Evolutionary conservation across 2,888 invertebrate genomes (phyloP).

Genomic region (Netelia virgata): DNA sequence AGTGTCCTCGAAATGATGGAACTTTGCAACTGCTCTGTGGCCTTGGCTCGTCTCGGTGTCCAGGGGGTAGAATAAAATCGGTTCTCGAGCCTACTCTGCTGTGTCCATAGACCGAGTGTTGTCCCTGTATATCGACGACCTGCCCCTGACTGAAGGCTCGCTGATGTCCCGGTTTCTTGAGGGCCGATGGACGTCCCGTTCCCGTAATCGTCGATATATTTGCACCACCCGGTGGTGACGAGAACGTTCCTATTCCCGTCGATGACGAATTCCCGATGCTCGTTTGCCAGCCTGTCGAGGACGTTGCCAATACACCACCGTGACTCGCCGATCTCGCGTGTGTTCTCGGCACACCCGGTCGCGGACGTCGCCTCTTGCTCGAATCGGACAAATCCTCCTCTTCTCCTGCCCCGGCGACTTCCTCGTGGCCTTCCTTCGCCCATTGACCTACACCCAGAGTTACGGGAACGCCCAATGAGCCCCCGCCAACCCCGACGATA

Average conservation of each 20-base stretch:
- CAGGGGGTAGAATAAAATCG: slow-evolving; percentile 95
- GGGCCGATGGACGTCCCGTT: slow-evolving; percentile 88
- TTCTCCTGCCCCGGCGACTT: slow-evolving; percentile 64
- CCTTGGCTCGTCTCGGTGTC: slow-evolving; percentile 90
- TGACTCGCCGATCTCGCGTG: slow-evolving; percentile 95
- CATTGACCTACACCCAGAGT: slow-evolving; percentile 67
- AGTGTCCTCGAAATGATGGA: slow-evolving; percentile 89
- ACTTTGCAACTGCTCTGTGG: slow-evolving; percentile 85
- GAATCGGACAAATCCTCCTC: slow-evolving; percentile 63
- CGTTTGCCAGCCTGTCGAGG: slow-evolving; percentile 80
- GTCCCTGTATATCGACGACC: slow-evolving; percentile 88
- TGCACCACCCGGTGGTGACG: slow-evolving; percentile 43
- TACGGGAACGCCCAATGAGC: slow-evolving; percentile 42
- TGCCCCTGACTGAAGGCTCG: slow-evolving; percentile 95
- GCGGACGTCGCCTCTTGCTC: slow-evolving; percentile 80
- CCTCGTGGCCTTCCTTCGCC: slow-evolving; percentile 67
- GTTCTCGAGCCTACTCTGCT: slow-evolving; percentile 94
- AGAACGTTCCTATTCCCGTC: slow-evolving; percentile 35
- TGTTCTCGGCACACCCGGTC: slow-evolving; percentile 76
- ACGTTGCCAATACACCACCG: slow-evolving; percentile 89
- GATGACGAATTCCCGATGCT: slow-evolving; percentile 55
- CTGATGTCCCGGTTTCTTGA: slow-evolving; percentile 92
- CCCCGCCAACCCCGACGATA: slow-evolving; percentile 42
- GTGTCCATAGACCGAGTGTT: slow-evolving; percentile 86
- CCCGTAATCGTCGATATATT: slow-evolving; percentile 78